Base-by-base conservation (phyloP, 2,797 vertebrate species). In the Enteromius mattozi region DNA sequence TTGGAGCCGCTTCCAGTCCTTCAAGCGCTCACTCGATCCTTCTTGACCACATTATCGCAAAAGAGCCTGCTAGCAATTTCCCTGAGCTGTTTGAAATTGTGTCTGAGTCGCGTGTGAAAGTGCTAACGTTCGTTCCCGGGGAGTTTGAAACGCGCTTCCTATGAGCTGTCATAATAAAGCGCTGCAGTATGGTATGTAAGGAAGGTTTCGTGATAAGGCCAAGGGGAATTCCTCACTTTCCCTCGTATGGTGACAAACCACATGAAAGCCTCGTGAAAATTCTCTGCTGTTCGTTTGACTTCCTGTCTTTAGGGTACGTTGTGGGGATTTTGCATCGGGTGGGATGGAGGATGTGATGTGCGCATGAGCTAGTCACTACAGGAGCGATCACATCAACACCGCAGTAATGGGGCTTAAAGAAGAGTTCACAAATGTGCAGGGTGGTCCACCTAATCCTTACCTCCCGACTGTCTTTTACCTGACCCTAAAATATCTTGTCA, bases 1-100 rank as follows among this genome's bases (percentile, higher is more conserved):
- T 47, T 83, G 82, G 89, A 85, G 82, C 85, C 93, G 65, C 87
- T 93, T 85, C 92, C 89, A 87, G 88, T 86, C 84, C 86, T 89
- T 79, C 88, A 80, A 75, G 83, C 86, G 86, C 78, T 51, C 85
- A 70, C 83, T 85, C 84, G 14, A 82, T 89, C 85, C 49, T 78
- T 86, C 79, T 90, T 85, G 76, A 82, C 86, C 63, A 45, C 63
- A 88, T 84, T 86, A 84, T 85, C 82, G 89, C 78, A 87, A 70
- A 54, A 75, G 86, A 88, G 80, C 82, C 72, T 70, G 69, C 82
- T 88, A 87, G 89, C 84, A 88, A 92, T 91, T 82, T 83, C 81
- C 84, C 80, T 47, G 61, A 88, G 89, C 80, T 37, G 63, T 85
- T 82, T 78, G 72, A 76, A 56, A 76, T 56, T 56, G 49, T 87